Evolutionary conservation across 2,888 invertebrate genomes (phyloP).

Genomic region (Drosophila cognata): DNA sequence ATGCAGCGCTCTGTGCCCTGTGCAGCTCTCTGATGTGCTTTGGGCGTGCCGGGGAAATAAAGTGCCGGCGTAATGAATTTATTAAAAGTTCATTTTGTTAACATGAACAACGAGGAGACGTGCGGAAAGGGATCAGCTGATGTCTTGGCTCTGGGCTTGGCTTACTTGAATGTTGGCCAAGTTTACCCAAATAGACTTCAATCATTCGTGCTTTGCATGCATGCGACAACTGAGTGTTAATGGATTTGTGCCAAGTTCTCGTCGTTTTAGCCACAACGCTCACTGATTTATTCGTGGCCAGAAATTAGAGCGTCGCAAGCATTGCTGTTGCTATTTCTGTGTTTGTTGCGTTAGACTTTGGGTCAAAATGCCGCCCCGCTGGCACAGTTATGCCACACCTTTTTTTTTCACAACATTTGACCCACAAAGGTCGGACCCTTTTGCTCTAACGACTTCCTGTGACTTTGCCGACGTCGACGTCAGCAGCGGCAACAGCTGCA

Average conservation of each 20-base stretch:
- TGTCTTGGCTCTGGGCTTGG: constrained; percentile 32
- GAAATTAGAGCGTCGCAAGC: constrained; percentile 51
- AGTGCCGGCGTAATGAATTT: constrained; percentile 75
- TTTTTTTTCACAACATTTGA: constrained; percentile 59
- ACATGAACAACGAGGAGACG: constrained; percentile 34
- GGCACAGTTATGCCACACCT: constrained; percentile 59
- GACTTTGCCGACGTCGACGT: constrained; percentile 26
- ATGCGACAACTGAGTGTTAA: constrained; percentile 73
- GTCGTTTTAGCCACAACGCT: constrained; percentile 30
- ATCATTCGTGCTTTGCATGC: constrained; percentile 67
- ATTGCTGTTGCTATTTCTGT: constrained; percentile 15
- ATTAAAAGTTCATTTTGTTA: constrained; percentile 71
- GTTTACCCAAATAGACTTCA: constrained; percentile 67
- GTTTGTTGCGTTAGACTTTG: constrained; percentile 67
- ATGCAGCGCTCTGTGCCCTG: constrained; percentile 44
- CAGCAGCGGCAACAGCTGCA: constrained; percentile 28
- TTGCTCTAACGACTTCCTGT: constrained; percentile 72
- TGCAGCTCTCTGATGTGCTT: constrained; percentile 22
- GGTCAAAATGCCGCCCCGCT: constrained; percentile 44
- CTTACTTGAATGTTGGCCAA: constrained; percentile 74
- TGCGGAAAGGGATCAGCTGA: not conserved
- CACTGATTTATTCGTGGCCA: constrained; percentile 70
- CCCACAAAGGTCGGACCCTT: constrained; percentile 69
- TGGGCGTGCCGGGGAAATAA: constrained; percentile 47
- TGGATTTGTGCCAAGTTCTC: constrained; percentile 81